phyloP scores from a whole-genome alignment of 2,113 vertebrate genomes.

The Zapus hudsonius region DNA sequence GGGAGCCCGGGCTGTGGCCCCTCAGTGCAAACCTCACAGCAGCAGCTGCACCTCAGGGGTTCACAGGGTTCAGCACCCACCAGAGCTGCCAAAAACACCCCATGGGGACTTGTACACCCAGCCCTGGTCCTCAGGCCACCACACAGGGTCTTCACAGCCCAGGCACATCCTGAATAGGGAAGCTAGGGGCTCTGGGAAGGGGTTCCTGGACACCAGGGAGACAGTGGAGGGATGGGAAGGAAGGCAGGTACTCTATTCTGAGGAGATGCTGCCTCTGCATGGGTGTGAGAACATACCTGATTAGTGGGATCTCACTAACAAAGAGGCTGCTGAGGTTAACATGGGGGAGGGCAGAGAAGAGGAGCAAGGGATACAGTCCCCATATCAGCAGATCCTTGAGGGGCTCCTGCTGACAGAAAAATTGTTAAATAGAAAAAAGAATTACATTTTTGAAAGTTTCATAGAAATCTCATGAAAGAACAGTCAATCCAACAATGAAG shows the following conservation, averaged over 20 bases:
- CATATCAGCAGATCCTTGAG: background rate
- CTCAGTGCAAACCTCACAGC: background rate
- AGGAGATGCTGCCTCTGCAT: background rate
- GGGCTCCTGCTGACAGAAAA: background rate
- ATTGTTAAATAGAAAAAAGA: background rate
- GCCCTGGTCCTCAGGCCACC: background rate
- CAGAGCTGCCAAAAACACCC: background rate
- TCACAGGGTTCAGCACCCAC: background rate
- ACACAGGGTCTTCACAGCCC: background rate
- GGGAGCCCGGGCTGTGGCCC: background rate
- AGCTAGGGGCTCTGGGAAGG: background rate
- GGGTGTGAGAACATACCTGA: background rate
- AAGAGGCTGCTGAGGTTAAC: background rate
- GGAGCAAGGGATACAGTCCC: background rate
- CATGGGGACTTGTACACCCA: background rate
- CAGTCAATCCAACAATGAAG: too few species aligned
- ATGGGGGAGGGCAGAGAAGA: background rate
- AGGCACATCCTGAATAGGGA: background rate
- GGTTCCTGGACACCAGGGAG: background rate
- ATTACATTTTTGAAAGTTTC: background rate
- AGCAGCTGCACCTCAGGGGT: background rate
- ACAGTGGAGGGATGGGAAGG: too few species aligned
- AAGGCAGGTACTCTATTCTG: background rate
- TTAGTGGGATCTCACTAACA: background rate
- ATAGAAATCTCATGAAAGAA: background rate